These are phyloP conservation scores for Heteronetta atricapilla DNA, from an alignment of 2,113 vertebrate species.

Conservation along the genomic window DNA sequence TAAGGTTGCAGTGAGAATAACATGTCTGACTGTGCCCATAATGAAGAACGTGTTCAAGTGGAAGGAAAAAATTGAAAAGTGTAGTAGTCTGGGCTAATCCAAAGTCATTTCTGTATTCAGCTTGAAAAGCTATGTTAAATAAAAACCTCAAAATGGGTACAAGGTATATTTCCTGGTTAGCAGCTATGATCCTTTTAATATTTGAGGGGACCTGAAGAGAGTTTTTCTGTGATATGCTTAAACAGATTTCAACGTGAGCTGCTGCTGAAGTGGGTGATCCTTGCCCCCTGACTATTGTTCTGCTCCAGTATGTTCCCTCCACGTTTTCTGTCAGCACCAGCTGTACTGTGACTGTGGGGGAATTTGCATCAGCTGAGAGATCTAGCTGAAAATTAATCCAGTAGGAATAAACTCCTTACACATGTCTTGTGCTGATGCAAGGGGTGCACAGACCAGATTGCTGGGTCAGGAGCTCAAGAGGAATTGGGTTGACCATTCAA, in stretches of 20 bases:
- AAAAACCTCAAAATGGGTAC: background rate
- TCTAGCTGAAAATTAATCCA: background rate
- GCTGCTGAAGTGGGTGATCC: background rate
- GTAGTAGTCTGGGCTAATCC: background rate
- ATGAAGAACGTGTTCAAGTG: background rate
- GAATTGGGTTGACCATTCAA: background rate
- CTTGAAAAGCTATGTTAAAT: background rate
- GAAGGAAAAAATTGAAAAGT: background rate
- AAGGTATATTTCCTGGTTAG: background rate
- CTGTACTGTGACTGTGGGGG: background rate
- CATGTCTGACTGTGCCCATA: fast-evolving
- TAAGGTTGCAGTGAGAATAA: fast-evolving
- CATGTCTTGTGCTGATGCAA: background rate
- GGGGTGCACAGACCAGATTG: background rate
- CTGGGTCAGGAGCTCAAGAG: background rate
- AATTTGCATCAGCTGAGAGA: background rate
- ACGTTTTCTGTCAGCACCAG: background rate
- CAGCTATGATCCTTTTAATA: background rate
- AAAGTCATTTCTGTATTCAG: background rate
- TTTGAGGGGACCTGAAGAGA: background rate
- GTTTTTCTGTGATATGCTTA: background rate
- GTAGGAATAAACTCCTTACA: background rate
- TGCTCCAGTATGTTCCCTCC: background rate
- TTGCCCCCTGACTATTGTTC: background rate
- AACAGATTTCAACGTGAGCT: background rate